These are phyloP conservation scores for Blastomussa wellsi DNA, from an alignment of 92 coral and sea anemone genomes.

Conservation along the genomic window DNA sequence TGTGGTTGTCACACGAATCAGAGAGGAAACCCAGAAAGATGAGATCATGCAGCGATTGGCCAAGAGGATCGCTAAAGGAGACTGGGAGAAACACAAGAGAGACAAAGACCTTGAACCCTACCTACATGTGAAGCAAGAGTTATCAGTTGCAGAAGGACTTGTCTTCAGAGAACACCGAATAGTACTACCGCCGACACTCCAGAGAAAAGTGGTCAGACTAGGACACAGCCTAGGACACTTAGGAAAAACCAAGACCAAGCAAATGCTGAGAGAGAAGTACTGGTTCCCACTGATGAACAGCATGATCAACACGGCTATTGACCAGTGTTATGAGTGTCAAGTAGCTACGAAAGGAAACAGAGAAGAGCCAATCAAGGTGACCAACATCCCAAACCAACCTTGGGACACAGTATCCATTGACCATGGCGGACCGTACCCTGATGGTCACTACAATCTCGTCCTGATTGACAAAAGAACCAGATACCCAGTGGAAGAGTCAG, in stretches of 20 bases:
- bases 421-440: conserved; percentile 63
- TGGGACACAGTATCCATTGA: conserved; percentile 58
- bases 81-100: conserved; percentile 51
- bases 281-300: conserved; percentile 67
- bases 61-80: conserved; percentile 46
- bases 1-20: conserved; percentile 48
- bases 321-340: conserved; percentile 51
- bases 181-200: conserved; percentile 41
- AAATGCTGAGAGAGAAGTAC: conserved; percentile 56
- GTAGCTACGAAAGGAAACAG: conserved; percentile 49
- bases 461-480: conserved; percentile 65
- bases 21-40: conserved; percentile 56
- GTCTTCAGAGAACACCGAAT: conserved; percentile 52
- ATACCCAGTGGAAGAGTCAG: conserved; percentile 59
- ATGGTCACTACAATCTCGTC: conserved; percentile 62
- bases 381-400: conserved; percentile 45
- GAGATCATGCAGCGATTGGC: conserved; percentile 32
- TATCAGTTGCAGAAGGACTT: conserved; percentile 47
- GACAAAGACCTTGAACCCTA: conserved; percentile 46
- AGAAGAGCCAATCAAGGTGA: conserved; percentile 55
- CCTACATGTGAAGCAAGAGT: conserved; percentile 40
- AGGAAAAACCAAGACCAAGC: conserved; percentile 62
- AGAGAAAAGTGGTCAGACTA: conserved; percentile 51
- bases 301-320: conserved; percentile 49
- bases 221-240: conserved; percentile 66